These are phyloP conservation scores for Nothocercus julius DNA, from an alignment of 2,113 vertebrate species.

Conservation along the genomic window DNA sequence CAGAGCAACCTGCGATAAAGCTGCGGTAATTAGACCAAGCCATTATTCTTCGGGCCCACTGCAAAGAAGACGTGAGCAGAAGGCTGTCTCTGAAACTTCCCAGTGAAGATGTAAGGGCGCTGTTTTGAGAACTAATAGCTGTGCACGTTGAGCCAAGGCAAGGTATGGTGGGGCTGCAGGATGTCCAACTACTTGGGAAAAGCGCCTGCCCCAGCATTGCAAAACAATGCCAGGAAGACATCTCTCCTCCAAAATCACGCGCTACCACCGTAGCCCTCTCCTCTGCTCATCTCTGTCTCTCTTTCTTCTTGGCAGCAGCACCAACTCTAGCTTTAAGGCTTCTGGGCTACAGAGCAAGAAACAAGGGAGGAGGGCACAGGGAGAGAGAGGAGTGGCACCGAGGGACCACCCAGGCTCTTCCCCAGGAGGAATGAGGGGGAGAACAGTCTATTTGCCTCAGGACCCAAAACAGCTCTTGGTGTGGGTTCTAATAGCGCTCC, in stretches of 20 bases:
- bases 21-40: neutral
- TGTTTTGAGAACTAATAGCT: neutral
- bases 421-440: slow-evolving; percentile 39
- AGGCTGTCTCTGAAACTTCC: rapidly evolving
- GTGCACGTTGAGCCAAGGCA: rapidly evolving
- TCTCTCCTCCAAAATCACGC: neutral
- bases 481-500: neutral
- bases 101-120: rapidly evolving
- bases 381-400: neutral
- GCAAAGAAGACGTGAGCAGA: rapidly evolving
- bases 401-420: slow-evolving; percentile 60
- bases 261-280: neutral
- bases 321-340: neutral
- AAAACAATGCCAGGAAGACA: neutral
- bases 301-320: neutral
- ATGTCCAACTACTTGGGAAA: rapidly evolving
- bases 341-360: slow-evolving; percentile 31
- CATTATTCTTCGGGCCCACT: neutral
- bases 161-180: neutral
- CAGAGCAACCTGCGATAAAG: neutral
- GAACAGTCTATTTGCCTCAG: slow-evolving; percentile 47
- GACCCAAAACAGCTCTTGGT: slow-evolving; percentile 58
- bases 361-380: neutral
- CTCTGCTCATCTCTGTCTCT: neutral
- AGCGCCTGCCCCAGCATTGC: neutral